Evolutionary conservation across 2,888 invertebrate genomes (phyloP), one percentile per base, ranked within the genome.

Genomic region (Nemapogon koenigi): DNA sequence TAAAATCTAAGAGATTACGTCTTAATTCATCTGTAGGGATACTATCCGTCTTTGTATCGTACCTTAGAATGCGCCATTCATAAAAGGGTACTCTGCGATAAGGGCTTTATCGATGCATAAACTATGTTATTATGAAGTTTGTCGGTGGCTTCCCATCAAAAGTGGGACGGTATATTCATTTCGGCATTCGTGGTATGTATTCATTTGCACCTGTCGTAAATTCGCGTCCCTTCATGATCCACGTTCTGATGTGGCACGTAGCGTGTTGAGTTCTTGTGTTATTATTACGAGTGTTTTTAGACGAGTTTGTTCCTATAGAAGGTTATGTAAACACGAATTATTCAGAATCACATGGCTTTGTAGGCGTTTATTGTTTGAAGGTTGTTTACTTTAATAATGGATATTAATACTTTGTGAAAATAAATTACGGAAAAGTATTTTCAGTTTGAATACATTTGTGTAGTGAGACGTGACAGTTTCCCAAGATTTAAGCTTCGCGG

Each of bases 101-200:
- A 69, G 61, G 55, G 53, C 61, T 70, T 70, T 69, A 71, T 70
- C 66, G 68, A 57, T 72, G 69, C 68, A 69, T 67, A 70, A 72
- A 72, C 62, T 65, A 62, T 65, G 63, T 66, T 71, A 67, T 67
- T 69, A 68, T 70, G 62, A 66, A 69, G 63, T 64, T 64, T 60
- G 59, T 55, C 53, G 54, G 57, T 51, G 53, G 53, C 51, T 14
- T n/a, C 45, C 42, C 48, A 49, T 46, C 51, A 52, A 49, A 49
- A 44, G 47, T 37, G 43, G 46, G 45, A 46, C 44, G 16, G 50
- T 57, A 57, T 57, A 56, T 63, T 55, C 55, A 52, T 52, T 47
- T 52, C 47, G 55, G 58, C 55, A 64, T 66, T 54, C 55, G 53
- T 51, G 60, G 62, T 47, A 61, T 62, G 50, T 57, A 53, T 62